Conservation (phyloP, 2,113 vertebrate species). For the Halcyon malimbica region DNA sequence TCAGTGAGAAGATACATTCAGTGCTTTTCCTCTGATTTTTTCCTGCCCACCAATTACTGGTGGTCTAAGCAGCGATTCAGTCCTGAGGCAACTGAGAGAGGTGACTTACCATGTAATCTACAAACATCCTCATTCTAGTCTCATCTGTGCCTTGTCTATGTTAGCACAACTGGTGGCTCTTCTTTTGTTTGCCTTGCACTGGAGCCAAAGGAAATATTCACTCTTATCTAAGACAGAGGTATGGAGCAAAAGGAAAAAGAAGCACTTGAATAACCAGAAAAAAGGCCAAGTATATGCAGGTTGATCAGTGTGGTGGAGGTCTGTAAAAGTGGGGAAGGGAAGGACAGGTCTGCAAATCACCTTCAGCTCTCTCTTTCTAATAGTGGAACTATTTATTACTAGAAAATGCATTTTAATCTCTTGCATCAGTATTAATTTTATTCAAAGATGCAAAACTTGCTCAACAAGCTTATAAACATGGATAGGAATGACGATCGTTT, state of each 20-base stretch:
- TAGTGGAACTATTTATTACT: background rate
- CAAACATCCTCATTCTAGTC: background rate
- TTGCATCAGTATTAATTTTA: background rate
- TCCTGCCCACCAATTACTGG: background rate
- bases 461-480: background rate
- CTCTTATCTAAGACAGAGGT: background rate
- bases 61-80: background rate
- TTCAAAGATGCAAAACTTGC: background rate
- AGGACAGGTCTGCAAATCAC: background rate
- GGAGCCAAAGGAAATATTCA: background rate
- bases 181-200: background rate
- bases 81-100: background rate
- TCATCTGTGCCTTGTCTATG: background rate
- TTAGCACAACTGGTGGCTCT: background rate
- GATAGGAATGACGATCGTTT: accelerated
- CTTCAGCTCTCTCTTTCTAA: background rate
- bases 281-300: background rate
- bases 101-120: background rate
- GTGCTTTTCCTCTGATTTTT: background rate
- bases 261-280: background rate
- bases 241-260: background rate
- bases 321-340: background rate
- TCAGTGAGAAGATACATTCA: background rate
- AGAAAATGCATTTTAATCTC: background rate
- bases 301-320: background rate